Evolutionary conservation across 2,113 vertebrate species (phyloP), one percentile per base, ranked within the genome.

Genomic region (Cyphomyrus discorhynchus): DNA sequence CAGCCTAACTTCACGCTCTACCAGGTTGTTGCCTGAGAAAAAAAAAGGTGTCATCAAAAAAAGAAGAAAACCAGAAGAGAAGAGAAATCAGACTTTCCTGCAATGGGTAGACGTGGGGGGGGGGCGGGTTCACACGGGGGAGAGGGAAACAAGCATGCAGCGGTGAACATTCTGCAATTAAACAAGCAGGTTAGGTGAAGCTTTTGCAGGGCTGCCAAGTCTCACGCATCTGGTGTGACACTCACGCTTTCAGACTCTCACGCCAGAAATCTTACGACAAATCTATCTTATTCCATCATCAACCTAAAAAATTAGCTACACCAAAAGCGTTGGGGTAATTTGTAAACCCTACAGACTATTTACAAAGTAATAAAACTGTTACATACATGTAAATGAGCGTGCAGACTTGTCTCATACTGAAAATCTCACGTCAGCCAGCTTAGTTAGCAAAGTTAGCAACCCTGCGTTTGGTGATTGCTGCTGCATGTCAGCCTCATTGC

Each of bases 1-100:
- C 94, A 92, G 91, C 88, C 90, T 47, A 82, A 77, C 90, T 93
- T 94, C 95, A 92, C 92, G 92, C 92, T 90, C 49, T 89, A 84
- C 49, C 91, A 90, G 90, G 85, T 91, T 58, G 0, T 24, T 92
- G 93, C 92, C 93, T 92, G 93, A 66, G 93, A 92, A 92, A 45
- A 27, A 27, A 45, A 31, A 35, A 35, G 27, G 45, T 88, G 90
- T 46, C 88, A 87, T 87, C 50, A 70, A n/a, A 45, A 88, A 39
- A 88, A 91, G 86, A 53, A 89, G 35, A n/a, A 85, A n/a, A n/a
- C 8, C 56, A 77, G 24, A 88, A 74, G 58, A 27, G 9, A 5
- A 70, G 47, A 74, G 66, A 85, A 27, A 85, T 85, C 86, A 87
- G 66, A 74, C 88, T 17, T 88, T 24, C 17, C 24, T 31, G 27